Conservation (phyloP, 2,888 invertebrate species). For the Chymomyza caudatula region DNA sequence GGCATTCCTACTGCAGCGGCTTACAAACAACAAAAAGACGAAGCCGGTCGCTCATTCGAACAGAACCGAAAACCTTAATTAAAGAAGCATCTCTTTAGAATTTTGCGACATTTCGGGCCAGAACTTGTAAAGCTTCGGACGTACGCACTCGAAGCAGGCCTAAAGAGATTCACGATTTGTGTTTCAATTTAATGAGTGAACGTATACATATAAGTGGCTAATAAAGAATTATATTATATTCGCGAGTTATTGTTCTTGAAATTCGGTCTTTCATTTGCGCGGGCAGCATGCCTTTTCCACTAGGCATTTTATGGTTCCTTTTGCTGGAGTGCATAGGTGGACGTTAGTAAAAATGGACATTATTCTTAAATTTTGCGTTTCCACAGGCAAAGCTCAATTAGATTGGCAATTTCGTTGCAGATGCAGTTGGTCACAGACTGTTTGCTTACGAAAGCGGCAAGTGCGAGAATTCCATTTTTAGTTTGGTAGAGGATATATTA, state of each 20-base stretch:
- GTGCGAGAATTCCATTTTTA: constrained; percentile 61
- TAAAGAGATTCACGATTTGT: neutral
- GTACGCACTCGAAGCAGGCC: constrained; percentile 24
- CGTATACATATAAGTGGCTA: neutral
- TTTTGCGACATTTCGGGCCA: constrained; percentile 61
- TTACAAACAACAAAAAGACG: no score
- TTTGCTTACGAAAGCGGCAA: constrained; percentile 66
- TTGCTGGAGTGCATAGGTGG: neutral
- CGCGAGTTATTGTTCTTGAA: constrained; percentile 5
- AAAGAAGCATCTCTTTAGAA: constrained; percentile 67
- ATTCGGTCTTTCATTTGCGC: no score
- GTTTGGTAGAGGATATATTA: constrained; percentile 57
- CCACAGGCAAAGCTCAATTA: neutral
- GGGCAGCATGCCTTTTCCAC: neutral
- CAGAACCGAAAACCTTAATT: constrained; percentile 43
- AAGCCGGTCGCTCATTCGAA: no score
- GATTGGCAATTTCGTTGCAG: neutral
- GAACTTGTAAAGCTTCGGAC: constrained; percentile 62
- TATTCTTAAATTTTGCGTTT: neutral
- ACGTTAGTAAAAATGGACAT: neutral
- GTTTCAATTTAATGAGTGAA: neutral
- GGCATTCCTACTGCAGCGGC: neutral
- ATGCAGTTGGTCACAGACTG: constrained; percentile 9
- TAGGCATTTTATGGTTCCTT: neutral
- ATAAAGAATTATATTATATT: neutral